phyloP scores from a whole-genome alignment of 1,140 invertebrate species.

The Calosoma granatense region DNA sequence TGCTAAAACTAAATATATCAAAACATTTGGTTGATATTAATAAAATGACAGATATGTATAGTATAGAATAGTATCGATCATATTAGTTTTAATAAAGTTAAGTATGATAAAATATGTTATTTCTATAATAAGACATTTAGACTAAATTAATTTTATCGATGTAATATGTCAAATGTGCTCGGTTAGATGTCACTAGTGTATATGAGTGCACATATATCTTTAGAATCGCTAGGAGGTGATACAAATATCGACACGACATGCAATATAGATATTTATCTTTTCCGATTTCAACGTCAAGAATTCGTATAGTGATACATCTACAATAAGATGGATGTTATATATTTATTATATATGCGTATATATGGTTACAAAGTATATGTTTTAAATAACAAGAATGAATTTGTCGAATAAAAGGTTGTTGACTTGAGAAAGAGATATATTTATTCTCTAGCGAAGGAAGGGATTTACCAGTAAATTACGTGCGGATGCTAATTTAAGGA shows the following conservation, averaged over 20 bases:
- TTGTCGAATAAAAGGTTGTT: background rate
- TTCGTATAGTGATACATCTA: background rate
- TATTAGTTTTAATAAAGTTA: too few relatives aligned
- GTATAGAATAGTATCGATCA: too few relatives aligned
- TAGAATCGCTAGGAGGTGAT: background rate
- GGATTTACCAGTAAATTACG: too few relatives aligned
- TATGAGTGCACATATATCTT: background rate
- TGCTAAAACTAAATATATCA: too few relatives aligned
- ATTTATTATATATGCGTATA: background rate
- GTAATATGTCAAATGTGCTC: background rate
- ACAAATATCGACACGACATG: constrained; percentile 5
- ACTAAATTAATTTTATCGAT: constrained; percentile 1
- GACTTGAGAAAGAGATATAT: background rate
- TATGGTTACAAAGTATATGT: background rate
- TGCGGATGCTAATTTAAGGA: background rate
- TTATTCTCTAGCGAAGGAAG: background rate
- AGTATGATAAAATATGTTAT: background rate
- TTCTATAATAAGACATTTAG: constrained; percentile 2
- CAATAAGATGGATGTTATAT: background rate
- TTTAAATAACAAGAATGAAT: background rate
- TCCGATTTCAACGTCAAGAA: background rate
- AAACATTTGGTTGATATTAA: too few relatives aligned
- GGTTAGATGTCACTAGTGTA: background rate
- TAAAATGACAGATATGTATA: too few relatives aligned
- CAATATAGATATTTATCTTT: constrained; percentile 6